Base-by-base conservation (phyloP, 2,888 invertebrate genomes). In the Tetanocera ferruginea region DNA sequence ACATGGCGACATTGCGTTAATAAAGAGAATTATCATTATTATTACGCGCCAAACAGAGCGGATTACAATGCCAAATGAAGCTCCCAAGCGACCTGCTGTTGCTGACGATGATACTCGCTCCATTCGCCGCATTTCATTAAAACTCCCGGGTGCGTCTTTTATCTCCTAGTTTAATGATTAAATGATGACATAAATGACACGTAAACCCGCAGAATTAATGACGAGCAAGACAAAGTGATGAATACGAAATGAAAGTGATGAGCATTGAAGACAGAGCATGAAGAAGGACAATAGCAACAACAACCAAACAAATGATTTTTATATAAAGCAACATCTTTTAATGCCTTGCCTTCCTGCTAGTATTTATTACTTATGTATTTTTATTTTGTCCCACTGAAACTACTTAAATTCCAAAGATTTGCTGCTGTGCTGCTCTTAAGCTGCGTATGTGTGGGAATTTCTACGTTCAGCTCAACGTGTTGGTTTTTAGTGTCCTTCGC, bases 101-200 rank as follows among this genome's bases (percentile, higher is more conserved):
- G 11, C 28, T 31, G 62, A 17, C n/a, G n/a, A 19, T 19, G 37
- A 19, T 14, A 14, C 9, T 17, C 31, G 37, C 57, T n/a, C 31
- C 37, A 3, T 55, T 28, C 2, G 3, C 23, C 79, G 70, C 77
- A 80, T 82, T 82, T 82, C 78, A 80, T 82, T 81, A 83, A 82
- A 83, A 81, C 79, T 82, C 82, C 80, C 82, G 62, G 79, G 76
- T 80, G 81, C 78, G 81, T 79, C 80, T 78, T 79, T 79, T 81
- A 80, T 83, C 80, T 82, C 79, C 76, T 74, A 78, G 66, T 81
- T 79, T 82, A 81, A 83, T 83, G 83, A 83, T 83, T 83, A 82
- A 82, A 82, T 81, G 80, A 83, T 83, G 81, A 82, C 83, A 83
- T 79, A 76, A 81, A 79, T 83, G 83, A 82, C 82, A 82, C 80